Evolutionary conservation across 2,888 invertebrate genomes (phyloP), one percentile per base, ranked within the genome.

Genomic region (Pharmacophagus antenor): DNA sequence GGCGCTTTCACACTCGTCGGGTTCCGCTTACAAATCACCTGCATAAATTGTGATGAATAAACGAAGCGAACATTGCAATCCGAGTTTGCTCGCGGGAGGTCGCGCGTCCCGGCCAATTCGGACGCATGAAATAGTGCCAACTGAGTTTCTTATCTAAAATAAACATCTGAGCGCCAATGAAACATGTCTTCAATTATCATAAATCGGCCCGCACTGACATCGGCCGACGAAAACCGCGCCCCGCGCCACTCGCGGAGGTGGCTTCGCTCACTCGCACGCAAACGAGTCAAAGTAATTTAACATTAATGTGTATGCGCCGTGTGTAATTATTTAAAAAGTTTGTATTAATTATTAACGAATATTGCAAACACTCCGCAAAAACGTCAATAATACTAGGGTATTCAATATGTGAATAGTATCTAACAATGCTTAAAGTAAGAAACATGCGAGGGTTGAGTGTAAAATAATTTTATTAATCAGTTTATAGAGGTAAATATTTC

Each of bases 111-210:
- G 76, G 74, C 80, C 84, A 82, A 85, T 85, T 88, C 85, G 80
- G 84, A 80, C 84, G 79, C 77, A 85, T 89, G 85, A 90, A 88
- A 89, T 88, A 89, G 86, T 87, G 81, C 84, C 82, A 80, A 77
- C 80, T 80, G 81, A 78, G 68, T 65, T 74, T 79, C 80, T 88
- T 89, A 90, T 89, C 90, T 89, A 89, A 89, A 90, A 89, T 89
- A 90, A 90, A 89, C 88, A 89, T 90, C 88, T 79, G 84, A 84
- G 79, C 82, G 82, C 83, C 85, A 82, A 84, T 88, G 88, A 87
- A 88, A 88, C 89, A 88, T 84, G 89, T 82, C 88, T 90, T 90
- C 88, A 88, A 90, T 90, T 89, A 90, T 88, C 88, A 88, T 90
- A 90, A 90, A 90, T 90, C 88, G 87, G 83, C 80, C 77, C 71